Evolutionary conservation across 2,888 invertebrate genomes (phyloP), one percentile per base, ranked within the genome.

Genomic region (Drosophila setosimentum): DNA sequence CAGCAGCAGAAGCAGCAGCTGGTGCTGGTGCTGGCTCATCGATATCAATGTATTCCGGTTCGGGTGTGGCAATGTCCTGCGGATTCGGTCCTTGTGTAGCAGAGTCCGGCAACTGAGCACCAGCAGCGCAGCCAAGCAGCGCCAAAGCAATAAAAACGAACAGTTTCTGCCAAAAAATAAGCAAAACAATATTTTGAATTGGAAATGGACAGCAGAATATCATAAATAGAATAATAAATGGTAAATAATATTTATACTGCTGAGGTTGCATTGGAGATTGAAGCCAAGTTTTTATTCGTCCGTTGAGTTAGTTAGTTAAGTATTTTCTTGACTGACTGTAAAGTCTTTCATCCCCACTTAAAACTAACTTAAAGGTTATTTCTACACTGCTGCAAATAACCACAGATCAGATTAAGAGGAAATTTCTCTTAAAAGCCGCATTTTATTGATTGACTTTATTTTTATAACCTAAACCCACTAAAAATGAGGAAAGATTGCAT

Each of bases 21-120:
- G 77, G 55, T 29, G 85, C 80, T 37, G 90, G 81, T n/a, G 84
- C 80, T 35, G 90, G 89, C 30, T 91, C 92, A 24, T 93, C 93
- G n/a, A 93, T 92, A 50, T 93, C 93, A 68, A 93, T 93, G 68
- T 93, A 93, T 77, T 93, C 93, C 50, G 93, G 93, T 71, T 93
- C 93, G 2, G 93, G 93, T 66, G 93, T 93, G 29, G 93, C 93
- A 81, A 93, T 93, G 69, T 93, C 93, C 87, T 93, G 93, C 2
- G 93, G 93, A 78, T 93, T 93, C 55, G 93, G 93, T 61, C 93
- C 93, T 73, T 93, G 93, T 29, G 93, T 93, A 13, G 93, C 93
- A 4, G 92, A 93, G 66, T 93, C 93, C 29, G 87, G 92, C 27
- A 91, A 72, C 63, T 85, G 89, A 27, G 87, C 91, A 42, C 89